Evolutionary conservation across 1,140 invertebrate species (phyloP).

Genomic region (Fopius arisanus): DNA sequence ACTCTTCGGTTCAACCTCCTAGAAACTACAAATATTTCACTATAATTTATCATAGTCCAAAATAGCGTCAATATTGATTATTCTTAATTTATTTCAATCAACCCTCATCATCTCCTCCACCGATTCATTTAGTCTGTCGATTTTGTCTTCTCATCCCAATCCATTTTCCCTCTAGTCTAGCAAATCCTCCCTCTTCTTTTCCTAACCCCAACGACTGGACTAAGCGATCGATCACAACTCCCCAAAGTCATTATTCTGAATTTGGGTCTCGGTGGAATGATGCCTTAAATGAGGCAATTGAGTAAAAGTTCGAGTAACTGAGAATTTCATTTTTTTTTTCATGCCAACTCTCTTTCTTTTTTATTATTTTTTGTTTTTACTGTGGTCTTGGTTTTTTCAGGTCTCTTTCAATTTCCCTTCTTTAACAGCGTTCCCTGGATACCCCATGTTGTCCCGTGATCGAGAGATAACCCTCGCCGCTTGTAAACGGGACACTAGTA

Average conservation of each 20-base stretch:
- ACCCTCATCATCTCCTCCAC: slow-evolving; percentile 28
- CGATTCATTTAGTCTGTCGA: slow-evolving; percentile 23
- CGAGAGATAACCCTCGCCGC: slow-evolving; percentile 11
- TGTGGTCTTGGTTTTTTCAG: background rate
- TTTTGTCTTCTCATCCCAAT: slow-evolving; percentile 1
- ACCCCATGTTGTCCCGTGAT: slow-evolving; percentile 20
- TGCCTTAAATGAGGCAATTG: slow-evolving; percentile 1
- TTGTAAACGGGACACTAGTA: slow-evolving; percentile 3
- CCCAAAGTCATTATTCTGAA: slow-evolving; percentile 1
- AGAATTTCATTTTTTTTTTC: background rate
- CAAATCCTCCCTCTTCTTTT: background rate
- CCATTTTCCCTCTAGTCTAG: background rate
- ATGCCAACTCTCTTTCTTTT: background rate
- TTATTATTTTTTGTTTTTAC: background rate
- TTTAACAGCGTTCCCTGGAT: background rate
- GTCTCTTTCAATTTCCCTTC: background rate
- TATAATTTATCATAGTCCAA: background rate
- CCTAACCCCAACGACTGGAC: background rate
- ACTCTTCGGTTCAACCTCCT: too few species aligned
- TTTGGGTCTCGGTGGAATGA: slow-evolving; percentile 3
- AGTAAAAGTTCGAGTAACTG: background rate
- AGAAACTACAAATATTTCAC: slow-evolving; percentile 12
- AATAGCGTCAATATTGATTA: slow-evolving; percentile 32
- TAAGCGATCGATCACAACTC: slow-evolving; percentile 21
- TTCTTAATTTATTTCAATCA: slow-evolving; percentile 45